Evolutionary conservation across 2,113 vertebrate genomes (phyloP).

Genomic region (Pungitius pungitius): DNA sequence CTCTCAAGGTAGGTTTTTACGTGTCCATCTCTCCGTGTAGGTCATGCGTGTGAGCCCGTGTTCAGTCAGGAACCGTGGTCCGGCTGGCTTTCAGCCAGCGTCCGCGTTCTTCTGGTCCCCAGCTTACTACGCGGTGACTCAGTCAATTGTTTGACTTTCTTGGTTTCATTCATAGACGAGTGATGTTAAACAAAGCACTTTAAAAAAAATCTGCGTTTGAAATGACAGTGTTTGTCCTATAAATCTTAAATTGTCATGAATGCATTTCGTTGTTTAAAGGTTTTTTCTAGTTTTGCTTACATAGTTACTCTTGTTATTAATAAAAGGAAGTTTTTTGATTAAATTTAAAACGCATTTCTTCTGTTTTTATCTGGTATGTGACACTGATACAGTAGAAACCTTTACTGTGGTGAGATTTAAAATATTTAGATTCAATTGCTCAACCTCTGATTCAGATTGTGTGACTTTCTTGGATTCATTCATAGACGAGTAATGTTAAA

Average conservation of each 20-base stretch:
- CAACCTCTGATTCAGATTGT: constrained; percentile 3
- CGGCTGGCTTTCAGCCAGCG: background rate
- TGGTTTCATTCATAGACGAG: background rate
- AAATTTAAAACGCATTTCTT: constrained; percentile 4
- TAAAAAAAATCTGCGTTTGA: background rate
- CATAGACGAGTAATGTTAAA: background rate
- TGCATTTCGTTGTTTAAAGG: background rate
- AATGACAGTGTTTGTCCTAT: background rate
- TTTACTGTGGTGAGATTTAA: constrained; percentile 1
- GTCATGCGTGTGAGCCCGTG: background rate
- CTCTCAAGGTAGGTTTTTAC: constrained; percentile 58
- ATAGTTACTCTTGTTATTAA: background rate
- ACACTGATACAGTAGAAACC: background rate
- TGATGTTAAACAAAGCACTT: background rate
- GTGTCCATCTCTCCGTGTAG: background rate
- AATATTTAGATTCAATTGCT: constrained; percentile 32
- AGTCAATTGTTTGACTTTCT: background rate
- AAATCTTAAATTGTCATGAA: background rate
- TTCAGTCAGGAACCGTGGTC: background rate
- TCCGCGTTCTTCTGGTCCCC: background rate
- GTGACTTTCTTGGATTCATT: background rate
- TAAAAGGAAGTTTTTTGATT: background rate
- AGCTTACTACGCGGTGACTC: background rate
- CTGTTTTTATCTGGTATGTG: background rate
- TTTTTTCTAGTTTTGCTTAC: background rate